A percentile compares a stretch with the other conserved stretches of the same genome.
These are phyloP conservation scores for Caenorhabditis briggsae DNA, from an alignment of 1,140 invertebrate species.

Conservation along the genomic window DNA sequence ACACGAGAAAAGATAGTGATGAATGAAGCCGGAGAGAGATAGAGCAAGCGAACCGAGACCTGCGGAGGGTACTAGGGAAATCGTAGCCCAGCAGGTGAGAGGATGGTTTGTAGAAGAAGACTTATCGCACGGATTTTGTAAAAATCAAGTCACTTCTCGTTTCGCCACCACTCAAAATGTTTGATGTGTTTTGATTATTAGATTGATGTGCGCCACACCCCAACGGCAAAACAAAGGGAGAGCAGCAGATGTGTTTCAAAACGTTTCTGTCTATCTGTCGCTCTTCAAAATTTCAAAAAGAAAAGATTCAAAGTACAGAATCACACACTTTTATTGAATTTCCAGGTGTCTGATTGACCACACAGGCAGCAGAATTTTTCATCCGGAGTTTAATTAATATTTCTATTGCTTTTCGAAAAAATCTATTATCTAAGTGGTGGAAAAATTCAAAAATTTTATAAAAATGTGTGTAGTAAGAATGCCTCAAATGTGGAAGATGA, in stretches of 20 bases:
- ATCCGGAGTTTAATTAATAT: too few relatives aligned
- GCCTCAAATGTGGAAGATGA: too few relatives aligned
- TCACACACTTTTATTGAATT: too few relatives aligned
- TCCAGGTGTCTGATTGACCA: too few relatives aligned
- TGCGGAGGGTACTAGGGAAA: too few relatives aligned
- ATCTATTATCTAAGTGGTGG: too few relatives aligned
- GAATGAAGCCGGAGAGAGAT: slow-evolving; percentile 5
- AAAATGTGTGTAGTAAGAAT: too few relatives aligned
- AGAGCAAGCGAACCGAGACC: too few relatives aligned
- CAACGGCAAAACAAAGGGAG: slow-evolving; percentile 17
- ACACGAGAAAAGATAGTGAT: slow-evolving; percentile 52
- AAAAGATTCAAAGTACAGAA: background rate
- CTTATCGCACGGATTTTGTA: slow-evolving; percentile 3
- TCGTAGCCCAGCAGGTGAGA: slow-evolving; percentile 35
- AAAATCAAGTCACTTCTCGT: slow-evolving; percentile 28
- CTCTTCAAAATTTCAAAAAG: background rate
- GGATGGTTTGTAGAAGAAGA: slow-evolving; percentile 44
- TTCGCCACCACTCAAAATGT: background rate
- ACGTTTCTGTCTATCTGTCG: background rate
- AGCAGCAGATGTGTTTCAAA: background rate
- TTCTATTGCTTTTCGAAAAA: too few relatives aligned
- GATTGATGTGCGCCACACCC: slow-evolving; percentile 44
- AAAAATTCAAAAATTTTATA: too few relatives aligned
- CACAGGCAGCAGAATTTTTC: too few relatives aligned
- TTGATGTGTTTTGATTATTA: slow-evolving; percentile 50